Conservation (phyloP, 2,113 vertebrate species). For the Ceyx margarethae region DNA sequence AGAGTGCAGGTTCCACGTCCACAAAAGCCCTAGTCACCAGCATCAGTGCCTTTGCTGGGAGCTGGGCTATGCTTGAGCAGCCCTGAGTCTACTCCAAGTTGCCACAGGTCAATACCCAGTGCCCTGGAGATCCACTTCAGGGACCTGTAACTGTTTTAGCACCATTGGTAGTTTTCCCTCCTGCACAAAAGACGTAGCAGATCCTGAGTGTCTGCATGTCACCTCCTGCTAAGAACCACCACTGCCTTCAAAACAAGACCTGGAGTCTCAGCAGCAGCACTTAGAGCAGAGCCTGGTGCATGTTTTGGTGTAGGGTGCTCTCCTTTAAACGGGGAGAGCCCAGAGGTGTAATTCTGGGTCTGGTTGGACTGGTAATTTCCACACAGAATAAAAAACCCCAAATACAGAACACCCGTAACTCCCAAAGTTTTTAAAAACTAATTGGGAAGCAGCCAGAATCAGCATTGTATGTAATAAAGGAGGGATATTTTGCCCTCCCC, state of each 20-base stretch:
- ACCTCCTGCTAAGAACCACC: background rate
- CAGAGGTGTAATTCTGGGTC: background rate
- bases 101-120: no score
- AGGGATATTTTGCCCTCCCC: background rate
- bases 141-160: no score
- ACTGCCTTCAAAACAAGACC: accelerated
- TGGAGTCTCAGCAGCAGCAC: background rate
- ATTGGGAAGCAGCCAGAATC: background rate
- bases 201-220: no score
- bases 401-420: background rate
- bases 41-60: no score
- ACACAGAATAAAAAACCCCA: accelerated
- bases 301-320: accelerated
- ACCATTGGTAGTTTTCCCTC: no score
- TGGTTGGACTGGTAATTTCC: background rate
- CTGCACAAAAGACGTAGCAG: no score
- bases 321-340: no score
- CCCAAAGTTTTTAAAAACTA: background rate
- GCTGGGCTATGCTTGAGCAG: no score
- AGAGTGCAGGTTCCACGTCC: no score
- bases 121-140: no score
- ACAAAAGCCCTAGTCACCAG: no score
- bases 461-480: background rate
- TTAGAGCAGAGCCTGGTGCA: background rate
- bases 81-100: no score